A percentile compares a stretch with the other conserved stretches of the same genome.
Conservation (phyloP, 2,113 vertebrate species). For the Diadophis punctatus region DNA sequence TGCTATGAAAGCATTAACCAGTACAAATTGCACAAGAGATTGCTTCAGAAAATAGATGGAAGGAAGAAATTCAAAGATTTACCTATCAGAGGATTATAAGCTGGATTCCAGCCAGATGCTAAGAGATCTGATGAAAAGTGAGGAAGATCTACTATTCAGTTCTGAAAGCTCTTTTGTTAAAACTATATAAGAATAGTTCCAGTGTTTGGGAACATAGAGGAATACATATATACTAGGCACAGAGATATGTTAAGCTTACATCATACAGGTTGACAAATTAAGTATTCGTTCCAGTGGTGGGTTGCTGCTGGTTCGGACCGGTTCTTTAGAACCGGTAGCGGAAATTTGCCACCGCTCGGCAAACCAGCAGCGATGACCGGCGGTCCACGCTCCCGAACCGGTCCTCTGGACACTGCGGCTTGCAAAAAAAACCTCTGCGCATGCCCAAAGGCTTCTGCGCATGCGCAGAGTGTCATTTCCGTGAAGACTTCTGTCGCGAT, state of each 20-base stretch:
- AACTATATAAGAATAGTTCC: neutral
- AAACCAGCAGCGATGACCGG: too few species aligned
- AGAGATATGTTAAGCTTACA: neutral
- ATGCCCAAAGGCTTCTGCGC: too few species aligned
- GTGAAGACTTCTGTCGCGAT: too few species aligned
- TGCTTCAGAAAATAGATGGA: neutral
- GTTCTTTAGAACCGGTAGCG: too few species aligned
- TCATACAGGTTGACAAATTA: neutral
- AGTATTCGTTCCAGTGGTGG: too few species aligned
- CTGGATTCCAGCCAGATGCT: neutral
- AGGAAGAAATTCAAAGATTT: neutral
- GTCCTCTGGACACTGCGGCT: too few species aligned
- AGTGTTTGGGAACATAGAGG: neutral
- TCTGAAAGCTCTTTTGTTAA: neutral
- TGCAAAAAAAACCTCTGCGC: too few species aligned
- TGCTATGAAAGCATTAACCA: neutral
- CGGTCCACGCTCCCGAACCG: too few species aligned
- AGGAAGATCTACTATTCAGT: neutral
- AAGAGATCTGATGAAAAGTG: neutral
- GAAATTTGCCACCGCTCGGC: too few species aligned
- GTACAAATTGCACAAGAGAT: neutral
- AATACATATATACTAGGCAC: neutral
- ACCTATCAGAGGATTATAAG: neutral
- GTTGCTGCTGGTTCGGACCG: too few species aligned
- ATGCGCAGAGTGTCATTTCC: too few species aligned